phyloP scores from a whole-genome alignment of 2,113 vertebrate species.

The Syngnathus floridae region DNA sequence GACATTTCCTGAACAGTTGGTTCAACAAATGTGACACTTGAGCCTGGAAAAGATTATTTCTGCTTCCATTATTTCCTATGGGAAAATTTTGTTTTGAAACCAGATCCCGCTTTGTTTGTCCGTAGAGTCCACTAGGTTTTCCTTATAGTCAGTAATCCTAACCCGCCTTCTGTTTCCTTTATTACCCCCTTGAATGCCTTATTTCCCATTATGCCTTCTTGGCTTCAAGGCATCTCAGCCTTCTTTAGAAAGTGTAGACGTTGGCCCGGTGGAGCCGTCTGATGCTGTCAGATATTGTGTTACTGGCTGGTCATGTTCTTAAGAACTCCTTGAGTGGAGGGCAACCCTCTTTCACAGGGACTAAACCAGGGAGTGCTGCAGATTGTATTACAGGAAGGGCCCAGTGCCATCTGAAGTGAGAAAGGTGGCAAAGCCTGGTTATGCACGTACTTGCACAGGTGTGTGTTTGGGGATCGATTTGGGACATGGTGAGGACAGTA shows the following conservation, averaged over 20 bases:
- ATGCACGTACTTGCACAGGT: conserved; percentile 2
- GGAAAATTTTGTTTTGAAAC: conserved; percentile 9
- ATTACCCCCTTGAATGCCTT: conserved; percentile 17
- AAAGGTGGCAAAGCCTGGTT: conserved; percentile 35
- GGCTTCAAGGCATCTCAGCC: conserved; percentile 22
- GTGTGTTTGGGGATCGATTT: background rate
- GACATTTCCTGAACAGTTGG: background rate
- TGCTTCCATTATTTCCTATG: background rate
- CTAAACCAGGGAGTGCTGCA: conserved; percentile 42
- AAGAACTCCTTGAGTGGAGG: conserved; percentile 59
- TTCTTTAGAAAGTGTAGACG: conserved; percentile 38
- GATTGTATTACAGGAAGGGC: conserved; percentile 58
- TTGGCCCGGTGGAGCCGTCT: conserved; percentile 24
- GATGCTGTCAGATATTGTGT: conserved; percentile 54
- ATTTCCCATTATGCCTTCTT: conserved; percentile 29
- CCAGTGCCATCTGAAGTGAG: conserved; percentile 38
- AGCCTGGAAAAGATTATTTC: background rate
- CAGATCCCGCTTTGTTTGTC: conserved; percentile 1
- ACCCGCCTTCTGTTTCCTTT: conserved; percentile 8
- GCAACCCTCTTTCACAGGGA: conserved; percentile 47
- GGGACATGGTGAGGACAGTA: background rate
- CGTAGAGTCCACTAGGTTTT: background rate
- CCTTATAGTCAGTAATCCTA: background rate
- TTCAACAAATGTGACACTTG: background rate
- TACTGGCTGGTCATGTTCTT: conserved; percentile 56